phyloP scores from a whole-genome alignment of 2,888 invertebrate genomes.

The Ornithoptera alexandrae region DNA sequence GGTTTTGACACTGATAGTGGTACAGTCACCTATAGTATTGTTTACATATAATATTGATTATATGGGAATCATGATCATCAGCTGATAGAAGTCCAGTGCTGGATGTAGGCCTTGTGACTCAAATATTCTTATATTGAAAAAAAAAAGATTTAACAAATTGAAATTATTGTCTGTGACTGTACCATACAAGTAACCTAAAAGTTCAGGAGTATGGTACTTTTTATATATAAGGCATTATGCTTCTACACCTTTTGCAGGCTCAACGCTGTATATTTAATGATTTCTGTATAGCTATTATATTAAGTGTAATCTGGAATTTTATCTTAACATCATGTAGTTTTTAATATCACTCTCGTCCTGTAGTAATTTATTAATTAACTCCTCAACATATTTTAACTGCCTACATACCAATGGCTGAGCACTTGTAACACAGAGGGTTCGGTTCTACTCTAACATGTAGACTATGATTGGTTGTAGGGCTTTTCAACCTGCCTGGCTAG shows the following conservation, averaged over 20 bases:
- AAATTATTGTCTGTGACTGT: not conserved
- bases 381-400: not conserved
- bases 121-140: not conserved
- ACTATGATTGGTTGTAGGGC: no score
- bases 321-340: not conserved
- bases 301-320: constrained; percentile 27
- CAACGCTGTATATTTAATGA: constrained; percentile 56
- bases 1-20: not conserved
- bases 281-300: constrained; percentile 22
- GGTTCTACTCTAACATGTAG: no score
- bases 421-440: no score
- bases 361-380: constrained; percentile 3
- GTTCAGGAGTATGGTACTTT: constrained; percentile 55
- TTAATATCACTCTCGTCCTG: not conserved
- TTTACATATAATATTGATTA: not conserved
- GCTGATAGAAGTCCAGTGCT: no score
- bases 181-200: constrained; percentile 5
- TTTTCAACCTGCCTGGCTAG: no score
- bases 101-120: not conserved
- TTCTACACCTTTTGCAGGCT: constrained; percentile 61
- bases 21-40: not conserved
- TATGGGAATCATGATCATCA: no score
- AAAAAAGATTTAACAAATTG: not conserved
- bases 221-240: constrained; percentile 51
- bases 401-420: no score